Conservation (phyloP, 2,797 vertebrate genomes). For the Hyperoplus lanceolatus region DNA sequence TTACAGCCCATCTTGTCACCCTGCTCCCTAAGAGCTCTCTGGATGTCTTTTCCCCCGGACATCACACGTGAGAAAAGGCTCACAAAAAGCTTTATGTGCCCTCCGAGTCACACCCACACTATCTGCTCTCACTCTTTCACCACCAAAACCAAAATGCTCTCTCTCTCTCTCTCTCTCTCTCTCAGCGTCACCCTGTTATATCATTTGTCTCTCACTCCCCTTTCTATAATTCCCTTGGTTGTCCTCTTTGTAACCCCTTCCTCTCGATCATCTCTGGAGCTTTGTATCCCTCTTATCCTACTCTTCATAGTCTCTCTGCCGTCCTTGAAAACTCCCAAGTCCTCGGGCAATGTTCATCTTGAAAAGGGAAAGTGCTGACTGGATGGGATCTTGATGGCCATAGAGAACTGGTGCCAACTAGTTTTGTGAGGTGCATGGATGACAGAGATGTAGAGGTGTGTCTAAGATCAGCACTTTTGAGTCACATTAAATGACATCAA, state of each 20-base stretch:
- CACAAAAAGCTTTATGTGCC: conserved; percentile 55
- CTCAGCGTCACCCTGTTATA: conserved; percentile 8
- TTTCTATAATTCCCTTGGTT: neutral
- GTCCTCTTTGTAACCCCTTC: neutral
- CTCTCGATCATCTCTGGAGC: conserved; percentile 32
- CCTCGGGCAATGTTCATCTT: conserved; percentile 53
- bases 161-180: neutral
- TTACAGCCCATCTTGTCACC: conserved; percentile 62
- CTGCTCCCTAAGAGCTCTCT: conserved; percentile 51
- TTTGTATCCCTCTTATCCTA: conserved; percentile 54
- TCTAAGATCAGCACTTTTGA: conserved; percentile 48
- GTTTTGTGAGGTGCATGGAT: conserved; percentile 29
- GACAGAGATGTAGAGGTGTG: conserved; percentile 52
- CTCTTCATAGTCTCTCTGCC: conserved; percentile 36
- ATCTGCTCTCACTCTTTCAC: conserved; percentile 23
- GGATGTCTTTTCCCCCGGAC: conserved; percentile 31
- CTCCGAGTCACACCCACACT: conserved; percentile 51
- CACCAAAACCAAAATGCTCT: neutral
- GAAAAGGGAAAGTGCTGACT: conserved; percentile 66
- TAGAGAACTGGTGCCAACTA: conserved; percentile 28
- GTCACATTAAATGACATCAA: conserved; percentile 13
- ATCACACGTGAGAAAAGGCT: conserved; percentile 51
- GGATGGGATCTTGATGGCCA: conserved; percentile 34
- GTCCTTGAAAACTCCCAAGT: conserved; percentile 59
- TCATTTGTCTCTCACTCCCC: conserved; percentile 24